Conservation (phyloP, 2,113 vertebrate genomes). For the Girardinichthys multiradiatus region DNA sequence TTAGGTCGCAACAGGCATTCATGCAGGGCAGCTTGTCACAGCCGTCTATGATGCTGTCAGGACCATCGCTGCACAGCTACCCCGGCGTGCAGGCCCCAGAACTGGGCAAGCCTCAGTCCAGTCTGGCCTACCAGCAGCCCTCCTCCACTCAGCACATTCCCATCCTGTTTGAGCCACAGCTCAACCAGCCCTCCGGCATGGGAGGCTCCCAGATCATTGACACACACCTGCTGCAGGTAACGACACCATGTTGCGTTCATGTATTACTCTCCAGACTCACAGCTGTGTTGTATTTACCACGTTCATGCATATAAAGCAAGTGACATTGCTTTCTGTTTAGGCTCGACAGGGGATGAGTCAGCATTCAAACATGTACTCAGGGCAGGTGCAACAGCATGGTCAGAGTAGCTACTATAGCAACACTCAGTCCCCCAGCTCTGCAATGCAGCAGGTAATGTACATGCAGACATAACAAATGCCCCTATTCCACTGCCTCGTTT, state of each 20-base stretch:
- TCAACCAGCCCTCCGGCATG: slow-evolving; percentile 93
- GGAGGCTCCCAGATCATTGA: slow-evolving; percentile 96
- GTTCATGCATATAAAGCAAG: not conserved
- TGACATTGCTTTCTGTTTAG: slow-evolving; percentile 71
- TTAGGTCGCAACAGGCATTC: slow-evolving; percentile 96
- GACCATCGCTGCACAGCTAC: slow-evolving; percentile 94
- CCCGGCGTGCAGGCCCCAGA: slow-evolving; percentile 92
- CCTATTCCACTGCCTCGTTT: too few species aligned
- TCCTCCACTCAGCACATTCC: slow-evolving; percentile 95
- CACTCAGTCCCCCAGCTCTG: slow-evolving; percentile 90
- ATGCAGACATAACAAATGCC: not conserved
- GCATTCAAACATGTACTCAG: slow-evolving; percentile 95
- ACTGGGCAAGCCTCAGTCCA: slow-evolving; percentile 93
- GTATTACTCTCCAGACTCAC: too few species aligned
- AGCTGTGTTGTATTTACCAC: too few species aligned
- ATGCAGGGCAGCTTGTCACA: slow-evolving; percentile 96
- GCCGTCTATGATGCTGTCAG: slow-evolving; percentile 95
- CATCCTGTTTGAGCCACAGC: slow-evolving; percentile 95
- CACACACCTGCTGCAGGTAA: slow-evolving; percentile 95
- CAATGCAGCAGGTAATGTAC: slow-evolving; percentile 92
- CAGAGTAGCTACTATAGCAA: slow-evolving; percentile 98
- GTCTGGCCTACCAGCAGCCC: slow-evolving; percentile 94
- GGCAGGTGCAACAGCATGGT: slow-evolving; percentile 94
- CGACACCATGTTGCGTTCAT: not conserved
- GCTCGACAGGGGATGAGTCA: slow-evolving; percentile 96